phyloP scores from a whole-genome alignment of 2,888 invertebrate species.

The Dyspetes luteomarginatus region DNA sequence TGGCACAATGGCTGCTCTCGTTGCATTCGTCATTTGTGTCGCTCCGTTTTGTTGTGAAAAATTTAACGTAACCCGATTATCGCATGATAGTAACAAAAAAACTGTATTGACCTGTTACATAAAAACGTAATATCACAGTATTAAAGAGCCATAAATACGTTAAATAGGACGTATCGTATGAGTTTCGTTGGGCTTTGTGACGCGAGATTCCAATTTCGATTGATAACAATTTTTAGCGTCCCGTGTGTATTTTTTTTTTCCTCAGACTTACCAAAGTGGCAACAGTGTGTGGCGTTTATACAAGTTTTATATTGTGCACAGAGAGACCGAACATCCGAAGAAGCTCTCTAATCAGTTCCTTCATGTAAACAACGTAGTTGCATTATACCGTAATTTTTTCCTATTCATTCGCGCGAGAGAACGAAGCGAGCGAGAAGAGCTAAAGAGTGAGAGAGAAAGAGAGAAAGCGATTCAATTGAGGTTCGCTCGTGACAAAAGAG shows the following conservation, averaged over 20 bases:
- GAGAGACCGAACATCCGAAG: constrained; percentile 45
- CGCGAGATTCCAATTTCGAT: background rate
- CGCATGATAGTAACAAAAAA: background rate
- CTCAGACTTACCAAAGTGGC: background rate
- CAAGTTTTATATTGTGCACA: constrained; percentile 7
- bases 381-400: constrained; percentile 43
- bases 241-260: background rate
- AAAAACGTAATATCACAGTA: background rate
- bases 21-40: constrained; percentile 47
- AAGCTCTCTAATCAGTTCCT: constrained; percentile 55
- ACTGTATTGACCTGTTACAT: background rate
- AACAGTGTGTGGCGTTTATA: constrained; percentile 1
- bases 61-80: constrained; percentile 13
- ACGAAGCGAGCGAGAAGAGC: background rate
- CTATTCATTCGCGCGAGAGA: background rate
- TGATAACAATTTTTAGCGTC: background rate
- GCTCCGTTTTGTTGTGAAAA: constrained; percentile 55
- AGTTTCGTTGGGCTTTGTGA: background rate
- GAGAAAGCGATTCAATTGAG: too few species aligned
- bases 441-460: too few species aligned
- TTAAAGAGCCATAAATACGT: background rate
- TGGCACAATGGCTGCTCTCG: constrained; percentile 59
- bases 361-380: constrained; percentile 54
- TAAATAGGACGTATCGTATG: background rate
- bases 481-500: background rate